Conservation (phyloP, 2,113 vertebrate genomes). For the Callipepla squamata region DNA sequence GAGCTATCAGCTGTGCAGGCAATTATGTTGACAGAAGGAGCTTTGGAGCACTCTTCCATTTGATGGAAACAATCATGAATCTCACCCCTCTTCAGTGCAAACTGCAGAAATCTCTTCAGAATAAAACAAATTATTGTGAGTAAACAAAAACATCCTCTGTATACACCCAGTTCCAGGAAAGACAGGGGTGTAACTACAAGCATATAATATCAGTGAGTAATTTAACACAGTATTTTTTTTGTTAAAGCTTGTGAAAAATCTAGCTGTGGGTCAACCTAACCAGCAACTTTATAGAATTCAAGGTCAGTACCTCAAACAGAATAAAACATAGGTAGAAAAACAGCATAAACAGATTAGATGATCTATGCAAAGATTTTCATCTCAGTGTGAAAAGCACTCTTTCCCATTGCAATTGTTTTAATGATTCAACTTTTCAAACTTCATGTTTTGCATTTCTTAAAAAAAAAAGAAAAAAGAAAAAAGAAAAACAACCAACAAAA, state of each 20-base stretch:
- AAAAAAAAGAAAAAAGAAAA: not conserved
- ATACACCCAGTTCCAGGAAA: not conserved
- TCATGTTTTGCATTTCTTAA: conserved; percentile 50
- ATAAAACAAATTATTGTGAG: not conserved
- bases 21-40: not conserved
- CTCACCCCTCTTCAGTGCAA: not conserved
- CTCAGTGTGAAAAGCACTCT: conserved; percentile 8
- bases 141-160: not conserved
- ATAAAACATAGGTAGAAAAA: not conserved
- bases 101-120: not conserved
- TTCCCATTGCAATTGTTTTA: conserved; percentile 23
- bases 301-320: not conserved
- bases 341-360: not conserved
- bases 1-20: not conserved
- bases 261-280: not conserved
- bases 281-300: not conserved
- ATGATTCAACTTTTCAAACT: conserved; percentile 37
- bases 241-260: not conserved
- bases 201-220: not conserved
- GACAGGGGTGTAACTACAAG: not conserved
- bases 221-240: not conserved
- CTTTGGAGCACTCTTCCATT: not conserved
- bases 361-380: conserved; percentile 5
- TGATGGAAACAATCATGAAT: not conserved
- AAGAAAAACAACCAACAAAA: too few species aligned